Evolutionary conservation across 2,888 invertebrate genomes (phyloP).

Genomic region (Charanyca ferruginea): DNA sequence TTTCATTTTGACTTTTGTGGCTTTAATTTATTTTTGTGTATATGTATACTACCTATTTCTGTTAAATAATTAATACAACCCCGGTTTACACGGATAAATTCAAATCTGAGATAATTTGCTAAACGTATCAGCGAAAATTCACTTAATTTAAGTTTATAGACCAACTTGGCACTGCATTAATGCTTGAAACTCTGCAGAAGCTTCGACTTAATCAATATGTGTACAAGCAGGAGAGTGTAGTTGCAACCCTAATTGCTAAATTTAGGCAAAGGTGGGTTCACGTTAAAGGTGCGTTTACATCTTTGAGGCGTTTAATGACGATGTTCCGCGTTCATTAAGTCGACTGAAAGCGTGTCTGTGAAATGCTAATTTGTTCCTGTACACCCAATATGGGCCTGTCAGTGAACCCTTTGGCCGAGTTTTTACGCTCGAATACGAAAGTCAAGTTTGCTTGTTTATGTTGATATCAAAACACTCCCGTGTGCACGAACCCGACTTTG

Average conservation of each 20-base stretch:
- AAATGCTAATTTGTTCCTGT: constrained; percentile 88
- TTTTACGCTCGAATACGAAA: constrained; percentile 79
- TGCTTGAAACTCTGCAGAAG: constrained; percentile 64
- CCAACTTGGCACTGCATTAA: constrained; percentile 62
- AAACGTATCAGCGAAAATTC: constrained; percentile 41
- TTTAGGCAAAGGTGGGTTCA: constrained; percentile 74
- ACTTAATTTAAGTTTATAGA: constrained; percentile 51
- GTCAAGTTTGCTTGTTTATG: constrained; percentile 83
- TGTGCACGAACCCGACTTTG: constrained; percentile 52
- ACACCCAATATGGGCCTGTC: constrained; percentile 86
- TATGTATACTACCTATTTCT: constrained; percentile 2
- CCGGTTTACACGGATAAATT: constrained; percentile 5
- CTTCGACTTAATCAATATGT: constrained; percentile 76
- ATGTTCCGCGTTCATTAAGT: constrained; percentile 87
- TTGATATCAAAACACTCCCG: constrained; percentile 64
- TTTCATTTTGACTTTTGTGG: background rate
- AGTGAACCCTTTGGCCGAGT: constrained; percentile 79
- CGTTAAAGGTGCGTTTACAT: constrained; percentile 74
- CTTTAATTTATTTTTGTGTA: background rate
- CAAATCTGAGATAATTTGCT: constrained; percentile 22
- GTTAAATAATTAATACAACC: background rate
- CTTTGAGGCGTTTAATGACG: constrained; percentile 84
- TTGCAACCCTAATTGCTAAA: constrained; percentile 81
- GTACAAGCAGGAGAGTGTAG: constrained; percentile 66
- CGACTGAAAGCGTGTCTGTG: constrained; percentile 83